Base-by-base conservation (phyloP, 2,888 invertebrate species). In the Auanema freiburgensis region DNA sequence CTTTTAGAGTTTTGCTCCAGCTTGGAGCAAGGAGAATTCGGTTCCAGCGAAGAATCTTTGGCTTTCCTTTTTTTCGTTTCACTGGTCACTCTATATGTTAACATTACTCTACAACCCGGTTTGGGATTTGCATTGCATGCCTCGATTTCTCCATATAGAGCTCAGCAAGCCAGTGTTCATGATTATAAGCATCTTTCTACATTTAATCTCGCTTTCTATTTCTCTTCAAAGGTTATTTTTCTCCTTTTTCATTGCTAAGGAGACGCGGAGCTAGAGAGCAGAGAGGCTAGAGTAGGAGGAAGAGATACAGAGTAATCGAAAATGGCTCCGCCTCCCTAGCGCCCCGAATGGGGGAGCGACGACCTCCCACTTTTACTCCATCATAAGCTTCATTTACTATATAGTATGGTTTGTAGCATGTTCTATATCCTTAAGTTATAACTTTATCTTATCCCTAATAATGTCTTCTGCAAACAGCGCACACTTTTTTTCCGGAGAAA, bases 261-360 rank as follows among this genome's bases (percentile, higher is more conserved):
- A 50, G 50, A 23, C 50, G 50, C 21, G 42, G 60, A 33, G 60
- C 25, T 49, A 60, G 60, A 53, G 46, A 25, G 46, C 25, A 24
- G 60, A 49, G 41, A 52, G 55, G 24, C 18, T 25, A 21, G 49
- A 21, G 49, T 49, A 44, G 24, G 62, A 57, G 62, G n/a, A n/a
- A 40, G 66, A 53, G 61, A 70, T 65, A 59, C 67, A 67, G 67
- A 68, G 67, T 67, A 67, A 71, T 68, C 68, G 66, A 33, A 33
- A 62, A 58, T 61, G 63, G 65, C 65, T 60, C 72, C 72, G 69
- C 72, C 72, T 33, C 63, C 69, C 72, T 63, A 66, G 66, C 66
- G 67, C 69, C 66, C 71, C 69, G 72, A 72, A 72, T 64, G 59
- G 68, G 72, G 72, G 67, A 68, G 72, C 67, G 62, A 65, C 67